Evolutionary conservation across 2,113 vertebrate species (phyloP).

Genomic region (Nansenia antarctica): DNA sequence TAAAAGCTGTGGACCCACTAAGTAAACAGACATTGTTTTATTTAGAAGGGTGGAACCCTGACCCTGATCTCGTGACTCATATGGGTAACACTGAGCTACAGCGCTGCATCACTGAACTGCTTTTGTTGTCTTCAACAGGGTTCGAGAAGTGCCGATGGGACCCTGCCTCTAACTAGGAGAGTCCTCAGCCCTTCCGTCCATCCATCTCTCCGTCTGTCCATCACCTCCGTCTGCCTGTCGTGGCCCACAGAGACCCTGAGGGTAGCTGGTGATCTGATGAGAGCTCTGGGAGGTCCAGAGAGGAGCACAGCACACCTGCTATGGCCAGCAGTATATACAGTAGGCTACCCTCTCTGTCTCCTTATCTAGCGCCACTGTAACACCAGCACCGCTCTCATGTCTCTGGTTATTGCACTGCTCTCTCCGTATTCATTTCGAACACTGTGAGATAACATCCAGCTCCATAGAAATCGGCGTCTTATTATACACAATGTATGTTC

Average conservation of each 20-base stretch:
- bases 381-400: not conserved
- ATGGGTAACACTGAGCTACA: too few relatives aligned
- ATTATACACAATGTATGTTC: too few relatives aligned
- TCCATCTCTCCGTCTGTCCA: constrained; percentile 49
- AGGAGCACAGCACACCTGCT: constrained; percentile 61
- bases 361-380: not conserved
- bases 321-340: constrained; percentile 88
- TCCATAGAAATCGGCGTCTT: too few relatives aligned
- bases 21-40: too few relatives aligned
- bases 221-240: constrained; percentile 35
- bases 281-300: constrained; percentile 49
- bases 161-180: constrained; percentile 48
- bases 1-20: too few relatives aligned
- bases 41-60: too few relatives aligned
- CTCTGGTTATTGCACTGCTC: too few relatives aligned
- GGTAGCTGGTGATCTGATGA: constrained; percentile 66
- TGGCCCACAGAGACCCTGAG: constrained; percentile 46
- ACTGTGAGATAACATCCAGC: too few relatives aligned
- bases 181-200: constrained; percentile 7
- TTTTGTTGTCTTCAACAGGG: constrained; percentile 47
- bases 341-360: constrained; percentile 5
- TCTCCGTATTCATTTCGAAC: too few relatives aligned
- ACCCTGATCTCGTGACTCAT: too few relatives aligned
- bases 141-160: constrained; percentile 62
- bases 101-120: not conserved